phyloP scores from a whole-genome alignment of 2,797 vertebrate species.

The Propithecus deckenii region DNA sequence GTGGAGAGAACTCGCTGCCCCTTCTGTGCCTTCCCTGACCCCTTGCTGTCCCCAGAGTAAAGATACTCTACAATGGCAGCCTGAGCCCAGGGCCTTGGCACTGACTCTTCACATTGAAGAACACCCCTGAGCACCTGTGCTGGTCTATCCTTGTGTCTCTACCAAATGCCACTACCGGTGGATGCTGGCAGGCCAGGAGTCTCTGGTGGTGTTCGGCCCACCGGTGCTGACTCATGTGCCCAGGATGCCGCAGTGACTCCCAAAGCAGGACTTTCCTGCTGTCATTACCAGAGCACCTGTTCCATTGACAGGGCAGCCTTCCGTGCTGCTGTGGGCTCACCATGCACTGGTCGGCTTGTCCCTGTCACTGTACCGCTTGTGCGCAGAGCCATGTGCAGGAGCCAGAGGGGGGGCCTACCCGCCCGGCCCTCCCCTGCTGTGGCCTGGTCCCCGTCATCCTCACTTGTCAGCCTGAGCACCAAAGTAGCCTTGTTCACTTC shows the following conservation, averaged over 20 bases:
- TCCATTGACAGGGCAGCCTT: not conserved
- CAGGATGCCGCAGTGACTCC: not conserved
- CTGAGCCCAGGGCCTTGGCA: not conserved
- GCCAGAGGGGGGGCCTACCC: too few relatives aligned
- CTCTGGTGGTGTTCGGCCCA: not conserved
- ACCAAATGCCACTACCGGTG: not conserved
- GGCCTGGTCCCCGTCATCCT: not conserved
- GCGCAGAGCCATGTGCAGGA: accelerated
- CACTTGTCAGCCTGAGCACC: not conserved
- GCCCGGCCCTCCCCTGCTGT: not conserved
- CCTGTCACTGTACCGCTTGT: accelerated
- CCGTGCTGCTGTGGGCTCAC: not conserved
- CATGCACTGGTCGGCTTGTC: not conserved
- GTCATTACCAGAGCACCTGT: not conserved
- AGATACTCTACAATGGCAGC: not conserved
- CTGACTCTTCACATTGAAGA: not conserved
- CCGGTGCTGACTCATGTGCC: not conserved
- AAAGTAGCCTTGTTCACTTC: too few relatives aligned
- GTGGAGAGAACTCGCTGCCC: too few relatives aligned
- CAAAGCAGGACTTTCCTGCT: not conserved
- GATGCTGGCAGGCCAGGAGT: not conserved
- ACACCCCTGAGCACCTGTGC: not conserved
- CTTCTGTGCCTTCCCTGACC: not conserved
- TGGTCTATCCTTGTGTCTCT: not conserved
- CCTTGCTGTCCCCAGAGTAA: not conserved